Conservation (phyloP, 2,797 vertebrate species). For the Sebastes variabilis region DNA sequence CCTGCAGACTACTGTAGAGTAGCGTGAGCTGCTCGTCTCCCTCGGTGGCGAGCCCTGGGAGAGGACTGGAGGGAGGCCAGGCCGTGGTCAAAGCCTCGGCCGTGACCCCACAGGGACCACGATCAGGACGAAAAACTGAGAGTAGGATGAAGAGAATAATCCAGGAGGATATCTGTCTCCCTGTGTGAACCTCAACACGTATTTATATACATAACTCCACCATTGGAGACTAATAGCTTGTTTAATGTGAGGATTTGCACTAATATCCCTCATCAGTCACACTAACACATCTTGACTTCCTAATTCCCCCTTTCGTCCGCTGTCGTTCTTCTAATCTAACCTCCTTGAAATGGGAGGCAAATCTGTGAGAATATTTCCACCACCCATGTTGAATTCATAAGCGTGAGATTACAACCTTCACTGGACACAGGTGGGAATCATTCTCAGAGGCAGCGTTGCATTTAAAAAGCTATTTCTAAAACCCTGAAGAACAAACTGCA, state of each 20-base stretch:
- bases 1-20: slow-evolving; percentile 18
- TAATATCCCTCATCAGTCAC: slow-evolving; percentile 2
- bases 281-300: slow-evolving; percentile 3
- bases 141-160: slow-evolving; percentile 27
- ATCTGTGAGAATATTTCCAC: slow-evolving; percentile 2
- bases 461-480: slow-evolving; percentile 71
- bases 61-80: slow-evolving; percentile 61
- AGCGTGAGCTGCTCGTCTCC: slow-evolving; percentile 30
- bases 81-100: slow-evolving; percentile 57
- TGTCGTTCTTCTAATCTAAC: slow-evolving; percentile 40
- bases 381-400: slow-evolving; percentile 48
- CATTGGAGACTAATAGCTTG: background rate
- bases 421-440: slow-evolving; percentile 81
- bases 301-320: slow-evolving; percentile 13
- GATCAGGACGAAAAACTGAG: slow-evolving; percentile 22
- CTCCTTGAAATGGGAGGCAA: slow-evolving; percentile 11
- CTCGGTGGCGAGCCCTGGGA: slow-evolving; percentile 27
- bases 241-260: background rate
- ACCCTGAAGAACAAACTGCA: slow-evolving; percentile 66
- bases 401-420: slow-evolving; percentile 42
- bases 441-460: slow-evolving; percentile 73
- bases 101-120: slow-evolving; percentile 61
- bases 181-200: slow-evolving; percentile 21
- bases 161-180: slow-evolving; percentile 23
- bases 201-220: background rate